These are phyloP conservation scores for Synergus itoensis DNA, from an alignment of 2,888 invertebrate species.

Conservation along the genomic window DNA sequence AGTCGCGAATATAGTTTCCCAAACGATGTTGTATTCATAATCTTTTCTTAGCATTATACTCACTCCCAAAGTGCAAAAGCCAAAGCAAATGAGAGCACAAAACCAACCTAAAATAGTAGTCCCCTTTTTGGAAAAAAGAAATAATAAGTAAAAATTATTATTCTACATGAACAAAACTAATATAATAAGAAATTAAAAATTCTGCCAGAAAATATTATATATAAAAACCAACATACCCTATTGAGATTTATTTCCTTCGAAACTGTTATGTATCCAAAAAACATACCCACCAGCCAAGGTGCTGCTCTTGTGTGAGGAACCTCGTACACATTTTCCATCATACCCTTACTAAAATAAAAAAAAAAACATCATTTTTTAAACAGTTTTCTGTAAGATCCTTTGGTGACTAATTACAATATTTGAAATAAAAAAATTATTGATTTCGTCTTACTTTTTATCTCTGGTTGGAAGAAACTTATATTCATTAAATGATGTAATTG, in stretches of 20 bases:
- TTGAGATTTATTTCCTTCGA: constrained; percentile 49
- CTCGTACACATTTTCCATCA: constrained; percentile 46
- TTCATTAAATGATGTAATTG: not conserved
- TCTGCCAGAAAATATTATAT: not conserved
- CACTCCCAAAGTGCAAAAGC: constrained; percentile 33
- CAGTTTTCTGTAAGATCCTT: not conserved
- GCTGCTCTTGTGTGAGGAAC: constrained; percentile 51
- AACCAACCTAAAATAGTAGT: constrained; percentile 17
- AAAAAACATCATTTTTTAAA: not conserved
- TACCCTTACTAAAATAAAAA: no score
- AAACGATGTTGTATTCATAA: constrained; percentile 68
- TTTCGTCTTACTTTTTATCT: not conserved
- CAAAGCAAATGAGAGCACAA: constrained; percentile 1
- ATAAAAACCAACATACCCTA: constrained; percentile 68
- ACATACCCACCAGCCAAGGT: constrained; percentile 56
- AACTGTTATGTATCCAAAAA: constrained; percentile 50
- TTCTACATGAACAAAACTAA: not conserved
- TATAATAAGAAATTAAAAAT: not conserved
- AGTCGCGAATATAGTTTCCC: constrained; percentile 74
- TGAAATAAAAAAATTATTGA: not conserved
- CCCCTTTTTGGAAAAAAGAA: not conserved
- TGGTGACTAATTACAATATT: no score
- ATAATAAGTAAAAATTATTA: not conserved
- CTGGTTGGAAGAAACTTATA: not conserved
- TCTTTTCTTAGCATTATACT: constrained; percentile 55